Conservation (phyloP, 2,113 vertebrate genomes). For the Aegotheles bennettii region DNA sequence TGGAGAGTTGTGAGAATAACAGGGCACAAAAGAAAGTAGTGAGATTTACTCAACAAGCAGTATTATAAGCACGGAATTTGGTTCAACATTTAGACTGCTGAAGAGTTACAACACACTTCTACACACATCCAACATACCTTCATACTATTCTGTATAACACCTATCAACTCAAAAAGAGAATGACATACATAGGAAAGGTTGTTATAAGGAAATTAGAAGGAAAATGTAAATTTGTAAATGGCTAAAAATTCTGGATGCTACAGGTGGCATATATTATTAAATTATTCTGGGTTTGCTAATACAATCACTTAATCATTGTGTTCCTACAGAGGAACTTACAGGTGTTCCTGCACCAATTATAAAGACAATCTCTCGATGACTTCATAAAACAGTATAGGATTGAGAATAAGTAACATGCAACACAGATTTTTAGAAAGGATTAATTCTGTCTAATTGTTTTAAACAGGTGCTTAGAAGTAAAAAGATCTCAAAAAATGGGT, state of each 20-base stretch:
- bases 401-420: neutral
- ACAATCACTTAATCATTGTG: accelerated
- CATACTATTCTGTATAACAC: neutral
- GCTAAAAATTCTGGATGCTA: neutral
- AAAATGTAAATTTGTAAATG: neutral
- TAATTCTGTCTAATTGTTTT: no score
- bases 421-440: neutral
- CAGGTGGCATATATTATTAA: neutral
- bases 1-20: neutral
- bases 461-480: neutral
- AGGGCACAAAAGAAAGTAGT: neutral
- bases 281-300: neutral
- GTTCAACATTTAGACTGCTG: neutral
- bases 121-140: neutral
- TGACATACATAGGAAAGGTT: neutral
- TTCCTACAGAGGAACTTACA: neutral
- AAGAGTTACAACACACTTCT: neutral
- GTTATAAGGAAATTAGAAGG: neutral
- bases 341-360: neutral
- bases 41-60: neutral
- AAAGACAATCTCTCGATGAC: neutral
- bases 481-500: neutral
- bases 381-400: neutral
- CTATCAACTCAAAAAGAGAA: neutral
- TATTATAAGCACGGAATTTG: neutral